Base-by-base conservation (phyloP, 2,113 vertebrate species). In the Raphicerus campestris region DNA sequence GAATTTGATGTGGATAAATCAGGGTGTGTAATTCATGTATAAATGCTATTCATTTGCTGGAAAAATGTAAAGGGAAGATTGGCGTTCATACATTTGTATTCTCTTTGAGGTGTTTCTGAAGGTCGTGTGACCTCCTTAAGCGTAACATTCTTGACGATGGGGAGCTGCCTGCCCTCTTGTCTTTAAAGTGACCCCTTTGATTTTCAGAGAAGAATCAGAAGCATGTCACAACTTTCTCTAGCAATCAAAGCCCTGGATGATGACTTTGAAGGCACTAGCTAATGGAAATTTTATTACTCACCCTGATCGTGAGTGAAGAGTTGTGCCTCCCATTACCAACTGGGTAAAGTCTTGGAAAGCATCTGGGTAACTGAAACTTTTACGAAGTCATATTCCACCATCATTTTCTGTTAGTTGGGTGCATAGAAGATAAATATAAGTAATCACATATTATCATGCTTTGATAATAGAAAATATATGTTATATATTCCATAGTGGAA, bases 391-490 rank as follows among this genome's bases (percentile, higher is more conserved):
- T 28, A 77, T 30, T 13, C 4, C 19, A n/a, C 32, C 32, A 10
- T 81, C 9, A 86, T 16, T 89, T 88, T 35, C 19, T 94, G 30
- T 53, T 28, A 39, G 15, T 26, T 92, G n/a, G 13, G 91, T 86
- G 35, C 9, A 86, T 24, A 35, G 26, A 47, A 63, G 84, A 45
- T 42, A 80, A 47, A 49, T 82, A 42, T 39, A 81, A 39, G 30
- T 49, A 53, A 73, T 75, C 3, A 45, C 7, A 55, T 60, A 87
- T 73, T 70, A 20, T 61, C 10, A 51, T 88, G 83, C 89, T 35
- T 77, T 77, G 49, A 96, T 77, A 53, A 47, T n/a, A n/a, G 60
- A 58, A 92, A 92, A 77, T 53, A 53, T 73, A 56, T 20, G n/a
- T 58, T 42, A 93, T 60, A 53, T 89, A 92, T 89, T 70, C 53